Evolutionary conservation across 2,113 vertebrate species (phyloP).

Genomic region (Anser cygnoides): DNA sequence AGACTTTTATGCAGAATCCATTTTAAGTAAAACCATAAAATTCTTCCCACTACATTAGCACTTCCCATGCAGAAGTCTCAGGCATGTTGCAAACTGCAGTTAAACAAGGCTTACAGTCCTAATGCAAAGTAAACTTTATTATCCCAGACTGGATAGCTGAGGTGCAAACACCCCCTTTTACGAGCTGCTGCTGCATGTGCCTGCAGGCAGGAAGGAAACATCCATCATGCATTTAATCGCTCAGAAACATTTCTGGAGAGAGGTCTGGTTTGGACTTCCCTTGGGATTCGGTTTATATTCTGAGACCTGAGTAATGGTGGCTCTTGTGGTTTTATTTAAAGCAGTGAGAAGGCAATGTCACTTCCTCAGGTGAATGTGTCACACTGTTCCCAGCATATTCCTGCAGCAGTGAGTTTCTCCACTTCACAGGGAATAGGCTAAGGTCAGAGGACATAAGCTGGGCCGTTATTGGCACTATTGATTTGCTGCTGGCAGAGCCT

Average conservation of each 20-base stretch:
- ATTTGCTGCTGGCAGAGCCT: neutral
- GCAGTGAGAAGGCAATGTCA: neutral
- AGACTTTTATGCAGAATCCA: neutral
- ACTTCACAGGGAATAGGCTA: neutral
- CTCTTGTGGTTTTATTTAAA: neutral
- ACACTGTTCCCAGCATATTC: neutral
- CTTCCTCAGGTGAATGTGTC: neutral
- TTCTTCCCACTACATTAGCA: neutral
- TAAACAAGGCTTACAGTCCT: neutral
- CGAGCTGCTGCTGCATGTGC: conserved; percentile 15
- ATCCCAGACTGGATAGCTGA: conserved; percentile 1
- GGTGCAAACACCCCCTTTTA: conserved; percentile 45
- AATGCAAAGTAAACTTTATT: neutral
- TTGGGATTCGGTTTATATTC: neutral
- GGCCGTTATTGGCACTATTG: neutral
- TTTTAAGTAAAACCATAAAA: neutral
- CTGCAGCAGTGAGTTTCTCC: neutral
- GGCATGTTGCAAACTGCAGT: neutral
- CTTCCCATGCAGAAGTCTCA: neutral
- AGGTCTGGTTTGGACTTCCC: neutral
- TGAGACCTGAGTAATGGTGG: neutral
- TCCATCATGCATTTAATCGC: conserved; percentile 1
- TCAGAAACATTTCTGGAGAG: neutral
- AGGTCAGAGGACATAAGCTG: neutral
- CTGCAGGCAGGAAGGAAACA: conserved; percentile 42